Evolutionary conservation across 2,797 vertebrate species (phyloP).

Genomic region (Acipenser ruthenus): DNA sequence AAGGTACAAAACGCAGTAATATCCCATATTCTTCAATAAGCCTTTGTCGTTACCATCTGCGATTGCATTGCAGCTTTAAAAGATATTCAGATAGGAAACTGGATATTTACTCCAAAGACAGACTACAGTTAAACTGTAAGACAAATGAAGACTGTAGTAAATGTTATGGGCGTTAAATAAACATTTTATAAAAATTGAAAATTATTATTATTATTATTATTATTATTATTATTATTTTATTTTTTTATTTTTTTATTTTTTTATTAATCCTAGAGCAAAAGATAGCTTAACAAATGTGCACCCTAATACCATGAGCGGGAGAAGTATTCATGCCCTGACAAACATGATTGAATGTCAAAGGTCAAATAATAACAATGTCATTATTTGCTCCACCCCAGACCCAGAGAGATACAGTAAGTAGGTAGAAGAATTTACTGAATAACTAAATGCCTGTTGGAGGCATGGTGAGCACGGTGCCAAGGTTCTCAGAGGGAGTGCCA

Average conservation of each 20-base stretch:
- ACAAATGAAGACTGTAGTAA: neutral
- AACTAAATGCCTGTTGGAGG: conserved; percentile 23
- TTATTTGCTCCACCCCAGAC: conserved; percentile 13
- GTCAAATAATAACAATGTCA: neutral
- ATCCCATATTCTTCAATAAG: no score
- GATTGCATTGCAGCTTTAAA: no score
- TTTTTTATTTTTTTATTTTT: neutral
- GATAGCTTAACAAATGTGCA: neutral
- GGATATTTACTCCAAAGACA: no score
- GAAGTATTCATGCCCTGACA: conserved; percentile 12
- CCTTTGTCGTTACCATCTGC: no score
- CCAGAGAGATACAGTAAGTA: conserved; percentile 8
- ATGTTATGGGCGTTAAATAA: neutral
- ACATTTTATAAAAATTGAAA: neutral
- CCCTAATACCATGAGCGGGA: conserved; percentile 23
- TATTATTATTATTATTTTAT: neutral
- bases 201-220: neutral
- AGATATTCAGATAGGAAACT: no score
- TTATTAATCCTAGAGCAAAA: neutral
- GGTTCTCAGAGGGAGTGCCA: conserved; percentile 39
- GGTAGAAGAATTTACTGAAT: conserved; percentile 16
- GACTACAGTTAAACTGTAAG: neutral
- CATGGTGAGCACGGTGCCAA: conserved; percentile 31
- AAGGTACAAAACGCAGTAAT: no score
- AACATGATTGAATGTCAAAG: neutral